These are phyloP conservation scores for Isaurus tuberculatus DNA, from an alignment of 92 coral and sea anemone genomes.

Conservation along the genomic window DNA sequence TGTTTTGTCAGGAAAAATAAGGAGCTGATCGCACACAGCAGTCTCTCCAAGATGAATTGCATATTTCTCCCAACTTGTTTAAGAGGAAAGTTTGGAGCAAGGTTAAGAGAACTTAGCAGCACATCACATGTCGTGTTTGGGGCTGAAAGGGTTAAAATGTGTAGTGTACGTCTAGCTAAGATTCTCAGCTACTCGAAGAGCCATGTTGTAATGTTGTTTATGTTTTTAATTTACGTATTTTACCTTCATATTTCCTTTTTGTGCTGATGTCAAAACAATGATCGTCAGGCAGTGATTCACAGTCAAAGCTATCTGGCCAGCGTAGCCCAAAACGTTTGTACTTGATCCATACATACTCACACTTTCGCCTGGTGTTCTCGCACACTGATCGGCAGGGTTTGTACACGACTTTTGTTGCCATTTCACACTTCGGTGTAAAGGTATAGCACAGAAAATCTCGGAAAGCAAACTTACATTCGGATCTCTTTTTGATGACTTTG, in stretches of 20 bases:
- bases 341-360: conserved; percentile 34
- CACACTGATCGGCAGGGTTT: conserved; percentile 26
- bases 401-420: conserved; percentile 32
- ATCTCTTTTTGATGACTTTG: background rate
- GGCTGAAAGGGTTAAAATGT: too few species aligned
- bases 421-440: conserved; percentile 26
- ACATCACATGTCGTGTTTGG: too few species aligned
- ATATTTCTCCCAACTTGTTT: too few species aligned
- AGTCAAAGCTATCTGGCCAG: conserved; percentile 38
- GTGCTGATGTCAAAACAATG: background rate
- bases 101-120: too few species aligned
- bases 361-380: conserved; percentile 18
- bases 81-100: too few species aligned
- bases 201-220: too few species aligned
- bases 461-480: conserved; percentile 2
- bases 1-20: too few species aligned
- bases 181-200: too few species aligned
- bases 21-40: too few species aligned
- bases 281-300: conserved; percentile 36
- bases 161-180: too few species aligned
- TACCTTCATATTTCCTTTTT: conserved; percentile 5
- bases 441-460: conserved; percentile 14
- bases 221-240: background rate
- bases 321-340: conserved; percentile 36
- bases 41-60: too few species aligned